These are phyloP conservation scores for Periophthalmus magnuspinnatus DNA, from an alignment of 2,797 vertebrate species.

Conservation along the genomic window DNA sequence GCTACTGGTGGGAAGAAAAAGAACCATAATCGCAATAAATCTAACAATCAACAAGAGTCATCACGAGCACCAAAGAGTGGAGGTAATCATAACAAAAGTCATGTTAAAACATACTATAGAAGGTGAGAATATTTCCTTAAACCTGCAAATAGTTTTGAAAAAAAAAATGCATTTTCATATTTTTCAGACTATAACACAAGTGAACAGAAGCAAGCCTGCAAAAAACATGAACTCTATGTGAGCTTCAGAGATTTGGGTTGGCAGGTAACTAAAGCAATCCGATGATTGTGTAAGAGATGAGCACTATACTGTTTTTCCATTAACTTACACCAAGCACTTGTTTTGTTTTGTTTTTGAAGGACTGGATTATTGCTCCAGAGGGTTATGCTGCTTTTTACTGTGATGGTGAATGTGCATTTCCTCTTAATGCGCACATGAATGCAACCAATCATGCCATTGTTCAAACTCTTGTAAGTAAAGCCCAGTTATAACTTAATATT, in stretches of 20 bases:
- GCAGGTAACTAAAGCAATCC: conserved; percentile 82
- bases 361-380: conserved; percentile 99
- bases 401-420: conserved; percentile 97
- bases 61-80: conserved; percentile 83
- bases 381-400: conserved; percentile 99
- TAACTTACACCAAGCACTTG: conserved; percentile 17
- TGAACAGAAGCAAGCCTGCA: conserved; percentile 98
- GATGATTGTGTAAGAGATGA: no score
- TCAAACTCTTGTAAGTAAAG: conserved; percentile 91
- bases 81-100: conserved; percentile 74
- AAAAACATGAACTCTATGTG: conserved; percentile 98
- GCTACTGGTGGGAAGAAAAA: conserved; percentile 91
- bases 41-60: conserved; percentile 85
- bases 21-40: conserved; percentile 94
- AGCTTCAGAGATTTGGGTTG: conserved; percentile 98
- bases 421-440: conserved; percentile 99
- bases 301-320: neutral
- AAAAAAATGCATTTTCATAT: neutral
- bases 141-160: neutral
- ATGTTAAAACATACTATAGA: neutral
- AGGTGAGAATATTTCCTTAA: neutral
- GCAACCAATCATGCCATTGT: conserved; percentile 99
- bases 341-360: conserved; percentile 75
- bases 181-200: conserved; percentile 92
- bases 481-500: conserved; percentile 4